These are phyloP conservation scores for Ips nitidus DNA, from an alignment of 1,140 invertebrate genomes.

Conservation along the genomic window DNA sequence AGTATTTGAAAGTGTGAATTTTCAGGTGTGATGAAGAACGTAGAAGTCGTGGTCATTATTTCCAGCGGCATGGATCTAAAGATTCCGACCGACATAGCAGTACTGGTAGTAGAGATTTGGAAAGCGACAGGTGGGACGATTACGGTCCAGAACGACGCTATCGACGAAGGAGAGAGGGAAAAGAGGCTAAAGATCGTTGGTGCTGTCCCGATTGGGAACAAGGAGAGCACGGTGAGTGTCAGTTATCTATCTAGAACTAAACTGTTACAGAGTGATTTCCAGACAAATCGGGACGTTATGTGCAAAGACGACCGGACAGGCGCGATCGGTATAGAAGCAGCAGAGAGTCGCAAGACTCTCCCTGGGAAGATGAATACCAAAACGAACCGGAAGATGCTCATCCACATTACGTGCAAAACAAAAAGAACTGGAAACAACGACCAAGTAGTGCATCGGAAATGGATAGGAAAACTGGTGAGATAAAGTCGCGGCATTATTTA, in stretches of 20 bases:
- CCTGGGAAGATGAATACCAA: slow-evolving; percentile 59
- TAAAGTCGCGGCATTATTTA: slow-evolving; percentile 52
- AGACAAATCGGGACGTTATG: slow-evolving; percentile 45
- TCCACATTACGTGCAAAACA: slow-evolving; percentile 54
- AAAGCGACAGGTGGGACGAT: slow-evolving; percentile 46
- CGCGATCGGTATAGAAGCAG: slow-evolving; percentile 52
- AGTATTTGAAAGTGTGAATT: neutral
- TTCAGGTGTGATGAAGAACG: slow-evolving; percentile 47
- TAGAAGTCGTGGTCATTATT: slow-evolving; percentile 41
- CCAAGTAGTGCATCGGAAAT: slow-evolving; percentile 63
- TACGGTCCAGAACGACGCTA: slow-evolving; percentile 41
- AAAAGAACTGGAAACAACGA: slow-evolving; percentile 63
- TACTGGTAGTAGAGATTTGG: slow-evolving; percentile 38
- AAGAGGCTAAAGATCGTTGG: slow-evolving; percentile 45
- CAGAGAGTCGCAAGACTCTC: slow-evolving; percentile 54
- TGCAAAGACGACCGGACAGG: slow-evolving; percentile 39
- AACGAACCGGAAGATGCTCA: slow-evolving; percentile 50
- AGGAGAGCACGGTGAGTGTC: slow-evolving; percentile 39
- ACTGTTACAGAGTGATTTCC: slow-evolving; percentile 6
- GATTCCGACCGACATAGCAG: slow-evolving; percentile 41
- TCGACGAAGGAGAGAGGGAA: slow-evolving; percentile 40
- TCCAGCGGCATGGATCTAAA: slow-evolving; percentile 41
- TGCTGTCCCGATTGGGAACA: slow-evolving; percentile 51
- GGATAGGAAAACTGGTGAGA: slow-evolving; percentile 56
- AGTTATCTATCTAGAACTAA: neutral